Percentiles rank a stretch among this genome's conserved stretches.
Conservation (phyloP, 2,113 vertebrate genomes). For the Camelus bactrianus region DNA sequence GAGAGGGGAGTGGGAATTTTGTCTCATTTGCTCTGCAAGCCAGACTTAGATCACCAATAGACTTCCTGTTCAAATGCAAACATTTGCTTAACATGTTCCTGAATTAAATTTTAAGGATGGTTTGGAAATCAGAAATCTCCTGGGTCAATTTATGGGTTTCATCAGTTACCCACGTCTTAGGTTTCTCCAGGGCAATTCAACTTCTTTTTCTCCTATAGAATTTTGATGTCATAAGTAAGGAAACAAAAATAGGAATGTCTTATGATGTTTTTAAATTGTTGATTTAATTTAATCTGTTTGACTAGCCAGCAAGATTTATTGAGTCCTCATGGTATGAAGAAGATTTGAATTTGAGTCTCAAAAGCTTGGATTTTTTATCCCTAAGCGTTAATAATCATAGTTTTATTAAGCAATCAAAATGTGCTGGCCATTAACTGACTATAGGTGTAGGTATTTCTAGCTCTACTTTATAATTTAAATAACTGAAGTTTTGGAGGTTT, state of each 20-base stretch:
- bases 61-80: constrained; percentile 19
- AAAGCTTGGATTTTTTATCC: constrained; percentile 8
- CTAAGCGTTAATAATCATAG: not conserved
- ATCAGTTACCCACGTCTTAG: not conserved
- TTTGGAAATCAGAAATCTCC: constrained; percentile 55
- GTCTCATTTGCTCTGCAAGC: not conserved
- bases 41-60: constrained; percentile 34
- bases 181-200: constrained; percentile 36
- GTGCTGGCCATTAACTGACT: not conserved
- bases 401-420: constrained; percentile 46
- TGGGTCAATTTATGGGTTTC: constrained; percentile 28
- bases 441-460: not conserved
- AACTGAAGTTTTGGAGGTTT: constrained; percentile 45
- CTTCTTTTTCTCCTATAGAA: constrained; percentile 20
- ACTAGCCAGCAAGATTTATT: not conserved
- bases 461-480: constrained; percentile 31
- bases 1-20: not conserved
- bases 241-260: constrained; percentile 1
- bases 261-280: constrained; percentile 31
- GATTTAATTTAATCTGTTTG: constrained; percentile 17
- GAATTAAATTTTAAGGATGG: constrained; percentile 60
- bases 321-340: not conserved
- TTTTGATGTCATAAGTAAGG: not conserved
- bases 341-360: constrained; percentile 41
- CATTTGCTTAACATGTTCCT: constrained; percentile 25